Evolutionary conservation across 2,888 invertebrate genomes (phyloP).

Genomic region (Cerceris ruficornis): DNA sequence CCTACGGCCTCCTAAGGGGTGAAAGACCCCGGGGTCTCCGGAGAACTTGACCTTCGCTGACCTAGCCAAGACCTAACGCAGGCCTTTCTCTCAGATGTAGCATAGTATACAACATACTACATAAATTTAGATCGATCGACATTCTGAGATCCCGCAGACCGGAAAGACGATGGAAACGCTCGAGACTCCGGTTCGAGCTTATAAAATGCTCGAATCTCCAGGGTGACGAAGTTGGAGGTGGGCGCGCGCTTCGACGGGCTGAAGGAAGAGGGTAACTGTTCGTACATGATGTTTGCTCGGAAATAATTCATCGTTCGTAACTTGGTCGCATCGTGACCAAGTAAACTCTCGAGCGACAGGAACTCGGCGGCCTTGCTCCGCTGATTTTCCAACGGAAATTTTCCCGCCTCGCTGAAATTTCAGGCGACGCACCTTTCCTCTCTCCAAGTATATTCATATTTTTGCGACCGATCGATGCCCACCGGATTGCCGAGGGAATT

Average conservation of each 20-base stretch:
- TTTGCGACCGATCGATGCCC: not conserved
- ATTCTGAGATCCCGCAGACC: not conserved
- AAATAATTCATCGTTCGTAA: conserved; percentile 56
- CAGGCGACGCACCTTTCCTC: not conserved
- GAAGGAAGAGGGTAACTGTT: not conserved
- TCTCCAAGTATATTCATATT: not conserved
- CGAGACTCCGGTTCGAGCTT: not conserved
- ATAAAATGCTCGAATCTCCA: not conserved
- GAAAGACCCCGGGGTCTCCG: too few relatives aligned
- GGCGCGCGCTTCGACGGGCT: not conserved
- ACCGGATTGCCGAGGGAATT: not conserved
- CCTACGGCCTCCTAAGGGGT: too few relatives aligned
- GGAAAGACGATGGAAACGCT: not conserved
- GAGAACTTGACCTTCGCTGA: too few relatives aligned
- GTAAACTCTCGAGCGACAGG: not conserved
- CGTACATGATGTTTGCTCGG: conserved; percentile 50
- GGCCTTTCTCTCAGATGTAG: too few relatives aligned
- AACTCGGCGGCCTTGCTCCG: too few relatives aligned
- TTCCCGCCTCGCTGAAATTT: not conserved
- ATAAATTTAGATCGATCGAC: too few relatives aligned
- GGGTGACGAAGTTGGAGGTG: not conserved
- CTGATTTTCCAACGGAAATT: not conserved
- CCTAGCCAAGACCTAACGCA: too few relatives aligned
- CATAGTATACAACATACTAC: too few relatives aligned
- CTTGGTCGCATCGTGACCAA: conserved; percentile 22